Conservation (phyloP, 2,797 vertebrate genomes). For the Nyctibius grandis region DNA sequence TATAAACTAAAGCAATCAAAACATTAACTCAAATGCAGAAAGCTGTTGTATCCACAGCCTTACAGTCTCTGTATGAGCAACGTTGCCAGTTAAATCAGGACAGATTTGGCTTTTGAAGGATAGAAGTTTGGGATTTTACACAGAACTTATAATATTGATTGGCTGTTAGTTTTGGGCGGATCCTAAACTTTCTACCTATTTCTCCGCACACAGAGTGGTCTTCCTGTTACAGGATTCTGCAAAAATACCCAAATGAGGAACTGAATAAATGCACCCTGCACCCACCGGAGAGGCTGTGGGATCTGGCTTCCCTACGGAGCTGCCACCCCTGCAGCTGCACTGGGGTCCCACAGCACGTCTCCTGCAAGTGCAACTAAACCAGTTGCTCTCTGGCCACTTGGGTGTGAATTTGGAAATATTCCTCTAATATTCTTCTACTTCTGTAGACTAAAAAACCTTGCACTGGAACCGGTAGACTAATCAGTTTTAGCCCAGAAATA, state of each 20-base stretch:
- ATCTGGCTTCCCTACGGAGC: not conserved
- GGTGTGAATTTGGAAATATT: not conserved
- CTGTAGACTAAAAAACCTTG: not conserved
- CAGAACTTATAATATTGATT: fast-evolving
- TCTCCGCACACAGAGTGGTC: not conserved
- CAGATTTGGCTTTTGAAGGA: not conserved
- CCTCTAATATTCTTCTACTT: not conserved
- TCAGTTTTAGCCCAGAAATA: not conserved
- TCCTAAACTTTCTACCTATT: not conserved
- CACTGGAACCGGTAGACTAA: not conserved
- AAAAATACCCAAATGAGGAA: not conserved
- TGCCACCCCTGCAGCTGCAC: too few species aligned
- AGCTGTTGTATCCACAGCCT: not conserved
- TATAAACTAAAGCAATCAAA: not conserved
- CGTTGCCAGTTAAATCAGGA: fast-evolving
- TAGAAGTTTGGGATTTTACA: not conserved
- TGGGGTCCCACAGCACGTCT: not conserved
- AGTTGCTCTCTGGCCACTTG: fast-evolving
- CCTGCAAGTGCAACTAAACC: not conserved
- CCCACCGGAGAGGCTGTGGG: not conserved
- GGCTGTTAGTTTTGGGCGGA: not conserved
- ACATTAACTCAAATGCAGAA: not conserved
- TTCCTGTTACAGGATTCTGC: not conserved
- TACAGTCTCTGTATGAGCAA: not conserved
- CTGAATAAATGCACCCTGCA: not conserved